Evolutionary conservation across 2,113 vertebrate species (phyloP).

Genomic region (Seriola aureovittata): DNA sequence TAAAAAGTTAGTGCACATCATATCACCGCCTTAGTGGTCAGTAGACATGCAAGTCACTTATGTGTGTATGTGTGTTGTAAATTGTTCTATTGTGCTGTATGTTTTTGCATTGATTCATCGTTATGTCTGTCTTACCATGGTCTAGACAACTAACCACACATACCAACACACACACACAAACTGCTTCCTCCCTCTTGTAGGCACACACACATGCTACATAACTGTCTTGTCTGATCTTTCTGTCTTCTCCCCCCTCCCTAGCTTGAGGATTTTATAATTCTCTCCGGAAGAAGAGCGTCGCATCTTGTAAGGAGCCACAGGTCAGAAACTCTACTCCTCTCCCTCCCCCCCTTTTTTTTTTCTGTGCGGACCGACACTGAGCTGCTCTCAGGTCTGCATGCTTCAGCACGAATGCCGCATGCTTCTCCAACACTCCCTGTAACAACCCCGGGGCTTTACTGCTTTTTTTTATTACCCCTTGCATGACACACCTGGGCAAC

Average conservation of each 20-base stretch:
- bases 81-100: conserved; percentile 19
- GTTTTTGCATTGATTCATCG: conserved; percentile 34
- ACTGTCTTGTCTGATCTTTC: conserved; percentile 79
- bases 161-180: not conserved
- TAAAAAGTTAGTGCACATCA: conserved; percentile 32
- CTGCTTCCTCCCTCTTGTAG: conserved; percentile 29
- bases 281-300: conserved; percentile 82
- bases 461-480: conserved; percentile 7
- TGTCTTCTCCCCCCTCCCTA: conserved; percentile 77
- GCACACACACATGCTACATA: conserved; percentile 16
- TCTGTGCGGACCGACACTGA: conserved; percentile 41
- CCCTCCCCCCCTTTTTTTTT: conserved; percentile 17
- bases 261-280: conserved; percentile 87
- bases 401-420: conserved; percentile 73
- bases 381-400: conserved; percentile 65
- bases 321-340: conserved; percentile 82
- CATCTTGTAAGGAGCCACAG: conserved; percentile 84
- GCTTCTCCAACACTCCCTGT: conserved; percentile 47
- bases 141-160: conserved; percentile 49
- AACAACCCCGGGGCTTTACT: conserved; percentile 48
- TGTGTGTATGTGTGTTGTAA: not conserved
- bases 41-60: conserved; percentile 15
- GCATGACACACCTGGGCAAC: conserved; percentile 69
- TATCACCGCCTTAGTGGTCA: not conserved
- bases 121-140: conserved; percentile 30